Evolutionary conservation across 1,140 invertebrate genomes (phyloP).

Genomic region (Brachionus angularis): DNA sequence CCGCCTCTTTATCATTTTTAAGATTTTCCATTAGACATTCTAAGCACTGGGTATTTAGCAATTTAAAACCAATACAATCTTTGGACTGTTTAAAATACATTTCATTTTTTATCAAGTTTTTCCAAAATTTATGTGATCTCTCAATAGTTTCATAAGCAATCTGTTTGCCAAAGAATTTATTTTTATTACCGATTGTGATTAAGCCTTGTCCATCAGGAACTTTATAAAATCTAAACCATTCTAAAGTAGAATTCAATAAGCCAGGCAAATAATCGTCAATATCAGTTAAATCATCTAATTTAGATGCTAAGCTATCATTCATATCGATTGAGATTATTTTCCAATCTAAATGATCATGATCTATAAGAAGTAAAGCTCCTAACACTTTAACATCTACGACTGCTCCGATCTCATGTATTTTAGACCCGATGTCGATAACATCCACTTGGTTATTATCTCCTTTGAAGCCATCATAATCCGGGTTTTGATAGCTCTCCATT

Average conservation of each 20-base stretch:
- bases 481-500: constrained; percentile 69
- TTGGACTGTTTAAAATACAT: constrained; percentile 14
- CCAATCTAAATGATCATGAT: constrained; percentile 95
- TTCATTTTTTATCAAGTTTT: constrained; percentile 11
- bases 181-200: not conserved
- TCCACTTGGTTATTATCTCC: constrained; percentile 99
- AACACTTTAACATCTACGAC: constrained; percentile 85
- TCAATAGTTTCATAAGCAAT: not conserved
- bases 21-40: constrained; percentile 7
- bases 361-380: constrained; percentile 82
- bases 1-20: constrained; percentile 4
- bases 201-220: constrained; percentile 69
- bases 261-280: constrained; percentile 89
- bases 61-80: constrained; percentile 13
- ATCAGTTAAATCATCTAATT: constrained; percentile 79
- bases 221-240: constrained; percentile 99
- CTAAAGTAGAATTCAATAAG: constrained; percentile 83
- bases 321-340: constrained; percentile 89
- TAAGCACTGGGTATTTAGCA: constrained; percentile 19
- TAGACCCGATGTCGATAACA: constrained; percentile 87
- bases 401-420: constrained; percentile 71
- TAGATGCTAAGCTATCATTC: constrained; percentile 78
- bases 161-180: not conserved
- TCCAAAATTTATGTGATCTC: constrained; percentile 11
- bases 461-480: constrained; percentile 79